phyloP scores from a whole-genome alignment of 2,797 vertebrate species.

The Urophycis tenuis region DNA sequence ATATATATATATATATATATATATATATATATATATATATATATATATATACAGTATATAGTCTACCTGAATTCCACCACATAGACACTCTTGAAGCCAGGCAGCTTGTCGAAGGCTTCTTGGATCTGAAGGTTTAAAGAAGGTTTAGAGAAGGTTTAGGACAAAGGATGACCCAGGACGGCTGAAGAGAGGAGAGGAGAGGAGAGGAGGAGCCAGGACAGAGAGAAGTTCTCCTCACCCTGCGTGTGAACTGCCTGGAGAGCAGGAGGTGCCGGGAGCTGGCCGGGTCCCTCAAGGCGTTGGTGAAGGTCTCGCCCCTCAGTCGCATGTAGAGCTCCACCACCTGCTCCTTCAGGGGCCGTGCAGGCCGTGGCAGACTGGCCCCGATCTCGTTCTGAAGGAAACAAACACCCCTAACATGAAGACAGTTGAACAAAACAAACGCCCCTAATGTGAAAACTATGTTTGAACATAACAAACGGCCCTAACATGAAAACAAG shows the following conservation, averaged over 20 bases:
- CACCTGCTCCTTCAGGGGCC: conserved; percentile 71
- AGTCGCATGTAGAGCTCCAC: conserved; percentile 84
- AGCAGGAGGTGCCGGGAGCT: conserved; percentile 70
- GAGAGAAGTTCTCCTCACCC: conserved; percentile 59
- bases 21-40: too few relatives aligned
- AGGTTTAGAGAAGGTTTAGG: not conserved
- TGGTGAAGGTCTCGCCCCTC: conserved; percentile 71
- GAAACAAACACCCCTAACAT: not conserved
- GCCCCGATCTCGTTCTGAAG: conserved; percentile 83
- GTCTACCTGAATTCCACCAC: conserved; percentile 89
- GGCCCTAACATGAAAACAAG: not conserved
- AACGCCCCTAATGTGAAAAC: too few relatives aligned
- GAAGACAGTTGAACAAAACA: not conserved
- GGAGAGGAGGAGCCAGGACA: too few relatives aligned
- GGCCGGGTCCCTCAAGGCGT: conserved; percentile 75
- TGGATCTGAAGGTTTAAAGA: conserved; percentile 75
- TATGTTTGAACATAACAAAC: too few relatives aligned
- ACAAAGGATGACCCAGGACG: not conserved
- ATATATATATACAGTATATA: too few relatives aligned
- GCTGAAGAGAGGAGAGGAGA: not conserved
- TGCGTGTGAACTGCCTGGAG: conserved; percentile 71
- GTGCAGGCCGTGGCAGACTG: conserved; percentile 54
- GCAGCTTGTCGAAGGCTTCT: conserved; percentile 76
- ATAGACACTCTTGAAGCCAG: conserved; percentile 78
- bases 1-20: too few relatives aligned